Percentiles rank a stretch among this genome's conserved stretches.
Conservation (phyloP, 2,113 vertebrate genomes). For the Dipodomys stephensi region DNA sequence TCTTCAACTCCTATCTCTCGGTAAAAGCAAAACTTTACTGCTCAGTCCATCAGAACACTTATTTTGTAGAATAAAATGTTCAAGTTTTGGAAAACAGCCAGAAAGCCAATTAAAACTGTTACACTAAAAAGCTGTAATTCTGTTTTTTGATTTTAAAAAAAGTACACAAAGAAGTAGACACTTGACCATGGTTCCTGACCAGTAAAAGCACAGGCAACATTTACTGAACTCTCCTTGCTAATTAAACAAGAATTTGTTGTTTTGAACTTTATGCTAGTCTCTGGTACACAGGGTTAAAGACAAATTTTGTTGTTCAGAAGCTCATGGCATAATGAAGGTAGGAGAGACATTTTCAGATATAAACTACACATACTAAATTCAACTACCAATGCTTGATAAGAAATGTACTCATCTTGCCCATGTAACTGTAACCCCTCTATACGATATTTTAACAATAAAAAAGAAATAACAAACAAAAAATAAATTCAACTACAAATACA, state of each 20-base stretch:
- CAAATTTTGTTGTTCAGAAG: neutral
- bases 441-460: no score
- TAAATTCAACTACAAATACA: neutral
- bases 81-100: neutral
- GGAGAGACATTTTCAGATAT: neutral
- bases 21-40: neutral
- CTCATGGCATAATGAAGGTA: neutral
- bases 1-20: neutral
- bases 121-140: neutral
- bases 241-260: neutral
- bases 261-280: constrained; percentile 21
- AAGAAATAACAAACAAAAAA: no score
- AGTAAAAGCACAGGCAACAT: neutral
- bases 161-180: neutral
- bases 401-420: no score
- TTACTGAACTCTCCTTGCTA: neutral
- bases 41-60: neutral
- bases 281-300: neutral
- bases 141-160: neutral
- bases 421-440: no score
- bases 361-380: neutral
- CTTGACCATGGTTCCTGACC: neutral
- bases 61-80: neutral
- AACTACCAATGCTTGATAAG: neutral
- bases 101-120: neutral